Evolutionary conservation across 2,888 invertebrate genomes (phyloP).

Genomic region (Hemaris fuciformis): DNA sequence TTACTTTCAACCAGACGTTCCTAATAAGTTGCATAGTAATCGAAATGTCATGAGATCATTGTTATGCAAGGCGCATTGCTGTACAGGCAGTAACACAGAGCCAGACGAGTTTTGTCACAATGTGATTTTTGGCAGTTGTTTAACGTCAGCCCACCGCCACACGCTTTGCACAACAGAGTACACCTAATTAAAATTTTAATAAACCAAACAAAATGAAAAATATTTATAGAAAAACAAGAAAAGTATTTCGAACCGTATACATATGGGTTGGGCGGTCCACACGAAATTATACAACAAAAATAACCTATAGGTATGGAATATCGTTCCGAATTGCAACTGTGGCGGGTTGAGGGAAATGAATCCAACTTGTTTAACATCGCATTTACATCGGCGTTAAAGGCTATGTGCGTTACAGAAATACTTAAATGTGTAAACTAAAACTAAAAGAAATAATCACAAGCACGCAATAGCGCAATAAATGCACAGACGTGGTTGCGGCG

Average conservation of each 20-base stretch:
- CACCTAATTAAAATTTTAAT: neutral
- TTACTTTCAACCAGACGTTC: neutral
- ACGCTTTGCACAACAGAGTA: neutral
- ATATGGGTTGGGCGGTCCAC: neutral
- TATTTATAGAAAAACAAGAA: neutral
- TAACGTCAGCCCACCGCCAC: neutral
- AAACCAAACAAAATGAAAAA: neutral
- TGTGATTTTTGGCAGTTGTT: neutral
- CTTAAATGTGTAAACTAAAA: neutral
- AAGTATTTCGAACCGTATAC: neutral
- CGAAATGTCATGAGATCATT: slow-evolving; percentile 11
- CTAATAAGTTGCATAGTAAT: neutral
- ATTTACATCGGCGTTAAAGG: neutral
- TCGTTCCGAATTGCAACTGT: too few species aligned
- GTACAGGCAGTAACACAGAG: neutral
- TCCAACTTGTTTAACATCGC: neutral
- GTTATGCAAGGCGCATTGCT: neutral
- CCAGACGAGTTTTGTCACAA: too few species aligned
- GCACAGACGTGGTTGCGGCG: slow-evolving; percentile 1
- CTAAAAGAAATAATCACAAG: neutral
- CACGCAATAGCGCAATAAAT: slow-evolving; percentile 2
- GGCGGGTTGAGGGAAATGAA: too few species aligned
- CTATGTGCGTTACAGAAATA: neutral
- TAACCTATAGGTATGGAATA: neutral
- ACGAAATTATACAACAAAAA: neutral